phyloP scores from a whole-genome alignment of 2,888 invertebrate species.

The Drosophila siamana region DNA sequence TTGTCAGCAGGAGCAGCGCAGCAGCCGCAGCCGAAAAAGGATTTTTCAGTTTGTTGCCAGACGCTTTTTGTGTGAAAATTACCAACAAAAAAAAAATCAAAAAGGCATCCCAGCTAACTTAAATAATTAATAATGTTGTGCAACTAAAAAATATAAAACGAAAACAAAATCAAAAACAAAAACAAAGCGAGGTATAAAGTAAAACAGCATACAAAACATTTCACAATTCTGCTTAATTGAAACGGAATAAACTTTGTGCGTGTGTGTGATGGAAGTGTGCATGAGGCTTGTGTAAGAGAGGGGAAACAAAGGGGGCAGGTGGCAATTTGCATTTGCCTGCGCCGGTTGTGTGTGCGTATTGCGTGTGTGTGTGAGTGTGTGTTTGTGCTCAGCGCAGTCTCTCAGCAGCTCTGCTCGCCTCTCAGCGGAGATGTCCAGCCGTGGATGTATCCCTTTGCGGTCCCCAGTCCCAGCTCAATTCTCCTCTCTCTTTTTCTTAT shows the following conservation, averaged over 20 bases:
- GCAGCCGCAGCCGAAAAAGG: constrained; percentile 51
- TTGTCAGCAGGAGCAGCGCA: constrained; percentile 59
- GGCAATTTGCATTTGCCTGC: constrained; percentile 62
- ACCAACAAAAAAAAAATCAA: constrained; percentile 1
- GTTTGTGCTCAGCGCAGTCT: constrained; percentile 22
- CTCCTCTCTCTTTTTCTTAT: constrained; percentile 8
- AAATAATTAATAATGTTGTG: constrained; percentile 35
- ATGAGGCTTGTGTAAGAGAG: neutral
- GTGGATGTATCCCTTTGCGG: constrained; percentile 69
- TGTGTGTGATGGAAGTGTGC: constrained; percentile 13
- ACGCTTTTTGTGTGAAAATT: constrained; percentile 30
- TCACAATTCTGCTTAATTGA: constrained; percentile 1
- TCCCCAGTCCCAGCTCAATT: constrained; percentile 26
- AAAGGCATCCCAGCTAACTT: constrained; percentile 1
- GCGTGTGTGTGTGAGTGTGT: constrained; percentile 21
- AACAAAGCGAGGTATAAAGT: neutral
- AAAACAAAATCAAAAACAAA: neutral
- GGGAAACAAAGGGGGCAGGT: constrained; percentile 25
- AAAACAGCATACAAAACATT: neutral
- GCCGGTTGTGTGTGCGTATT: constrained; percentile 42
- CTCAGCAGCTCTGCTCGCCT: constrained; percentile 26
- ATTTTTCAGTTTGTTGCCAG: constrained; percentile 58
- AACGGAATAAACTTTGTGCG: constrained; percentile 19
- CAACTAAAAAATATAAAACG: constrained; percentile 12
- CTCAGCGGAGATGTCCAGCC: constrained; percentile 54